Evolutionary conservation across 1,140 invertebrate species (phyloP).

Genomic region (Asbolus verrucosus): DNA sequence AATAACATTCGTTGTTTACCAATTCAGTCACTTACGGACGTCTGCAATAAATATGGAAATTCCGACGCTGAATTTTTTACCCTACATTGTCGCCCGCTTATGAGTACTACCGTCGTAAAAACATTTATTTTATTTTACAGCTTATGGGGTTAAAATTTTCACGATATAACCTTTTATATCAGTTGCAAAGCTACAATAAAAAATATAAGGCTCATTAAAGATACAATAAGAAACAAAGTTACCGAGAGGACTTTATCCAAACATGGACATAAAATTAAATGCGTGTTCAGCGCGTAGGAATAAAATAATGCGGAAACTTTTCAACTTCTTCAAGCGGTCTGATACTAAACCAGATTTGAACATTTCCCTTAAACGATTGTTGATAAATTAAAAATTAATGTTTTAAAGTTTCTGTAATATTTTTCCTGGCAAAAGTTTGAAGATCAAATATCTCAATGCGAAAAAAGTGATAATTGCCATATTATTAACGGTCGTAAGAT

Average conservation of each 20-base stretch:
- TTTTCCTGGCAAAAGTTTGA: too few relatives aligned
- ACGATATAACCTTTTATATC: conserved; percentile 14
- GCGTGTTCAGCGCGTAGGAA: not conserved
- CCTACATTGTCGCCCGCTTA: conserved; percentile 1
- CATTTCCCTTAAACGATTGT: too few relatives aligned
- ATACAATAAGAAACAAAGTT: conserved; percentile 19
- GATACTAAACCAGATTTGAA: too few relatives aligned
- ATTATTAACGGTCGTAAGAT: too few relatives aligned
- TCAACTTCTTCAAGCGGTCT: too few relatives aligned
- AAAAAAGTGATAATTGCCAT: too few relatives aligned
- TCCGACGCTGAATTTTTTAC: not conserved
- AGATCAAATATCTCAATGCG: too few relatives aligned
- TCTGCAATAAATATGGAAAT: conserved; percentile 4
- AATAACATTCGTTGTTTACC: conserved; percentile 1
- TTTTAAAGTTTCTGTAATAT: too few relatives aligned
- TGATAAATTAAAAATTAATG: too few relatives aligned
- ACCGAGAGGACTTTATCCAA: not conserved
- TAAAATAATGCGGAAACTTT: not conserved
- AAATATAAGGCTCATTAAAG: conserved; percentile 8
- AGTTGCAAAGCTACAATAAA: conserved; percentile 8
- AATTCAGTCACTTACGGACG: not conserved
- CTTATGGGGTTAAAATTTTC: conserved; percentile 12
- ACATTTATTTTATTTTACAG: conserved; percentile 20
- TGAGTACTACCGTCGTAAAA: conserved; percentile 7
- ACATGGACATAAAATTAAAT: not conserved